Conservation (phyloP, 2,797 vertebrate species). For the Neosalanx taihuensis region DNA sequence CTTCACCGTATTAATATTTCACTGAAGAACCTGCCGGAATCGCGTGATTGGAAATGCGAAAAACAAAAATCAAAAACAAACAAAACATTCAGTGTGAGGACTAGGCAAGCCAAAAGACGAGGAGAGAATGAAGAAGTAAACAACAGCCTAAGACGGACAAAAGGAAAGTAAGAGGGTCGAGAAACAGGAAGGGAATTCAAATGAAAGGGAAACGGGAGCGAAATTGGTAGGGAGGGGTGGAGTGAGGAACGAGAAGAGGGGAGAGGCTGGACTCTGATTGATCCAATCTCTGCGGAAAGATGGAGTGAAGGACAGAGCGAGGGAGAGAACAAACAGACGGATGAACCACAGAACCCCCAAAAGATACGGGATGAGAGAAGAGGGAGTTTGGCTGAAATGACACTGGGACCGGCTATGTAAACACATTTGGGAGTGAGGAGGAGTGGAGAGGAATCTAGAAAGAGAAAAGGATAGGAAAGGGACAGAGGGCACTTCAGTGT, state of each 20-base stretch:
- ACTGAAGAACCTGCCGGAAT: not conserved
- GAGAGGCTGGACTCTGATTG: constrained; percentile 48
- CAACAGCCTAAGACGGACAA: constrained; percentile 22
- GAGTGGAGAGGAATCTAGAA: constrained; percentile 59
- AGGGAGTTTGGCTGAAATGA: constrained; percentile 32
- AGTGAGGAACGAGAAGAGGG: constrained; percentile 19
- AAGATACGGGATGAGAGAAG: constrained; percentile 45
- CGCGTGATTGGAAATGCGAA: not conserved
- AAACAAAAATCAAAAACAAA: not conserved
- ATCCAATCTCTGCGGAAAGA: constrained; percentile 54
- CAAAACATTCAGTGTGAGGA: not conserved
- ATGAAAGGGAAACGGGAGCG: constrained; percentile 46
- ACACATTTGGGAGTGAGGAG: constrained; percentile 53
- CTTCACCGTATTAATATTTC: not conserved
- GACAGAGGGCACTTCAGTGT: constrained; percentile 18
- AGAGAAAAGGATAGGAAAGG: constrained; percentile 33
- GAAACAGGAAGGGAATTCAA: constrained; percentile 27
- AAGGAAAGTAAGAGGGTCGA: constrained; percentile 21
- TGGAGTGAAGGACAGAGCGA: not conserved
- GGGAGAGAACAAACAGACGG: constrained; percentile 39
- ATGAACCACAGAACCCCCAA: constrained; percentile 36
- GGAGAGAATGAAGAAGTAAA: constrained; percentile 16
- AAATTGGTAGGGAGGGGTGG: constrained; percentile 25
- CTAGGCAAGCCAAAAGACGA: not conserved
- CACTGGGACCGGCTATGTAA: constrained; percentile 48